Conservation (phyloP, 1,140 invertebrate species). For the Campoletis sonorensis region DNA sequence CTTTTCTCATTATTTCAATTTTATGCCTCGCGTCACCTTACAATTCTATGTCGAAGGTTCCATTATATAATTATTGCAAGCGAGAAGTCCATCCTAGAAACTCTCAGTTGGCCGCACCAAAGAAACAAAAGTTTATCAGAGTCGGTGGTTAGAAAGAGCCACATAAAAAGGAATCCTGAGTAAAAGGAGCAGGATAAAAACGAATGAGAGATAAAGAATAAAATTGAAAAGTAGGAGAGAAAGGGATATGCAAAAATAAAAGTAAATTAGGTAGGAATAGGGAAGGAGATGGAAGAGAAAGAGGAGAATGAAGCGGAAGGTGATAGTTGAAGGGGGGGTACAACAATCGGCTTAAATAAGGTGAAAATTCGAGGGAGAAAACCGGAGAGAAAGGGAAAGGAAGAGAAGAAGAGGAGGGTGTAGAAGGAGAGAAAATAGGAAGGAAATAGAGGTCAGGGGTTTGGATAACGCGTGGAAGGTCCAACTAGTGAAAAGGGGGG, state of each 20-base stretch:
- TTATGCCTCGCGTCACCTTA: too few species aligned
- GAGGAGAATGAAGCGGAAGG: slow-evolving; percentile 14
- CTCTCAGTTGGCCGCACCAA: too few species aligned
- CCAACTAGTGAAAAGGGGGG: slow-evolving; percentile 37
- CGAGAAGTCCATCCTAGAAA: too few species aligned
- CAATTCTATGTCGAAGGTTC: too few species aligned
- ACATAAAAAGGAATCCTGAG: too few species aligned
- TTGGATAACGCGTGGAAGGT: slow-evolving; percentile 34
- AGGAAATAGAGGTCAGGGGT: neutral
- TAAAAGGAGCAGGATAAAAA: neutral
- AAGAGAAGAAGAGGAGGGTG: neutral
- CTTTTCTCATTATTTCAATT: too few species aligned
- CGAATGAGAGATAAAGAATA: neutral
- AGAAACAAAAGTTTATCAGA: too few species aligned
- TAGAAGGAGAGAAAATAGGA: slow-evolving; percentile 9
- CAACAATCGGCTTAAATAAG: slow-evolving; percentile 23
- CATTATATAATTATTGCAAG: too few species aligned
- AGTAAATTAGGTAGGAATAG: neutral
- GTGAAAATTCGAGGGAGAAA: slow-evolving; percentile 20
- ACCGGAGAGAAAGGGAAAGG: neutral
- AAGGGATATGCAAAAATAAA: neutral
- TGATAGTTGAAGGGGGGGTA: slow-evolving; percentile 3
- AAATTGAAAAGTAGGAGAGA: neutral
- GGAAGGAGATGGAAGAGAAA: neutral
- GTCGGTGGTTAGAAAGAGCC: too few species aligned